Evolutionary conservation across 2,797 vertebrate genomes (phyloP), one percentile per base, ranked within the genome.

Genomic region (Acanthiza pusilla): DNA sequence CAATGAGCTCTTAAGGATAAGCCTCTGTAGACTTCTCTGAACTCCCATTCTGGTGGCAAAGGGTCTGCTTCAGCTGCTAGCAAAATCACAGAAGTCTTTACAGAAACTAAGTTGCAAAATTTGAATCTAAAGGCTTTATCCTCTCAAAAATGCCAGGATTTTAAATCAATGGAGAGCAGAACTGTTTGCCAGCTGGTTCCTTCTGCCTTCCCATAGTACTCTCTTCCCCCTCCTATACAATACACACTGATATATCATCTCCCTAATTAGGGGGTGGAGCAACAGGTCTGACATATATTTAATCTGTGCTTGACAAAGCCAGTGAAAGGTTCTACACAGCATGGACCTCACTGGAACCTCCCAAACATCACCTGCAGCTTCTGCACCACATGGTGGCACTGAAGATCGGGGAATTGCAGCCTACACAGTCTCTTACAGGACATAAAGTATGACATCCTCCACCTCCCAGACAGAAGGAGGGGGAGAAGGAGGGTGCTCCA

Each of bases 321-420:
- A 71, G 40, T n/a, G 50, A 73, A 47, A 63, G 7, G 19, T 10
- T 57, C 45, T 8, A 6, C 30, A 34, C 29, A 70, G 16, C 70
- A 50, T 1, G 34, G 73, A 10, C 67, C 63, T 2, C 10, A 5
- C 55, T 16, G 21, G 36, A 68, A 73, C 48, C 61, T 66, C 83
- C 60, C 82, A 57, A 48, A 26, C 55, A 38, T 32, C 79, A 70
- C 68, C 85, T 47, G 58, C 76, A 90, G 83, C 51, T 74, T 43
- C 79, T 72, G 77, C 30, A 85, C 95, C 96, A 96, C 96, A 88
- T 76, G 96, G 93, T 95, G 96, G 96, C 96, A 96, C 91, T 91
- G 90, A 91, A 87, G 94, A 62, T 85, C 54, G 9, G 80, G n/a
- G 67, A 85, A 84, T 10, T 29, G 34, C 68, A 88, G 89, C 36